Base-by-base conservation (phyloP, 1,140 invertebrate species). In the Cyclargus thomasi region DNA sequence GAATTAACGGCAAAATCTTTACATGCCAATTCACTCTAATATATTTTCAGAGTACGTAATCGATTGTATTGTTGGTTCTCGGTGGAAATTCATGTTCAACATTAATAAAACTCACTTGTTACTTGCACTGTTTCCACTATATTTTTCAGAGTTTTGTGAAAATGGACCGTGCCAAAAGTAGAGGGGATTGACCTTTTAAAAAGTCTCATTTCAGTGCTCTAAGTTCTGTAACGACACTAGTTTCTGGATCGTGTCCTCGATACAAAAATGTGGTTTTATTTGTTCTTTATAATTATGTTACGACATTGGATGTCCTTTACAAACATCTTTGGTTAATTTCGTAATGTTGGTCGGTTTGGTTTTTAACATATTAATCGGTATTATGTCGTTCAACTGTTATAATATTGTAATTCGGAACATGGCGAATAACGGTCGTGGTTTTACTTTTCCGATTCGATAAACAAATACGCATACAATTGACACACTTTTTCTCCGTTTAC, bases 401-500 rank as follows among this genome's bases (percentile, higher is more conserved):
- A 47, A 47, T 47, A 14, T 47, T 14, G 29, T 29, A 47, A 47
- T 47, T 14, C 14, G 39, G 39, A 16, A 8, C 39, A 47, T 47
- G 39, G 39, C 39, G 39, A 47, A 47, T 47, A 47, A 47, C 39
- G 39, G 39, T 47, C 14, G 39, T 11, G 39, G 39, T 14, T 47
- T n/a, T 47, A 47, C 14, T 47, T 47, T 47, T 16, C 39, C 39
- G 14, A 47, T 47, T 16, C 39, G 14, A 47, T 47, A 47, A 47
- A 47, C 39, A 14, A 47, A 20, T 36, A 36, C 62, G 29, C 17
- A 35, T 63, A 18, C 39, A 47, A 11, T 47, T 47, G 39, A 63
- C n/a, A 63, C 29, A 36, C 62, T 18, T 47, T 47, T 47, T 47
- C 39, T 47, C 10, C 39, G 39, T 47, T 47, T 47, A 47, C 39